phyloP scores from a whole-genome alignment of 2,888 invertebrate species.

The Phengaris alcon region DNA sequence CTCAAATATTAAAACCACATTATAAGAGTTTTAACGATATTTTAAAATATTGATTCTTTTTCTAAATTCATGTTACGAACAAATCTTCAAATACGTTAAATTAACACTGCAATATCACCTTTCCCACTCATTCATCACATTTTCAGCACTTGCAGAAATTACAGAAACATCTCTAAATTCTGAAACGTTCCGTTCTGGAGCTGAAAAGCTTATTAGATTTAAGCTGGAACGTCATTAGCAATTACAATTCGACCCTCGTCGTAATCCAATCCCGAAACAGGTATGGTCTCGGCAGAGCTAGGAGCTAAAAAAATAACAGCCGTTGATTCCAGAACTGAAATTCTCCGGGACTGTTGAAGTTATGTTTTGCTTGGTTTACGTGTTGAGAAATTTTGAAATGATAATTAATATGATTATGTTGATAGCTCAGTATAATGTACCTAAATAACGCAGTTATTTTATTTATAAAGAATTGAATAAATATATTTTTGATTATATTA shows the following conservation, averaged over 20 bases:
- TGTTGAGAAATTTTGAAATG: too few relatives aligned
- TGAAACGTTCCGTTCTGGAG: background rate
- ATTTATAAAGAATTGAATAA: too few relatives aligned
- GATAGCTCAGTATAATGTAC: too few relatives aligned
- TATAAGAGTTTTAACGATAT: too few relatives aligned
- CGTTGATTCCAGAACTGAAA: background rate
- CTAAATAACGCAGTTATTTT: too few relatives aligned
- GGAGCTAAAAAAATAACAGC: constrained; percentile 9
- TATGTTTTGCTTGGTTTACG: background rate
- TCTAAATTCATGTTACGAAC: too few relatives aligned
- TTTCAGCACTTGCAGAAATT: background rate
- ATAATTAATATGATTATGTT: too few relatives aligned
- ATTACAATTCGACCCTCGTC: constrained; percentile 25
- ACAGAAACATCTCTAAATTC: constrained; percentile 1
- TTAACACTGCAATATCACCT: background rate
- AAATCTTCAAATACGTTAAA: too few relatives aligned
- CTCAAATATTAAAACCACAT: too few relatives aligned
- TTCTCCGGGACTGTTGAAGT: background rate
- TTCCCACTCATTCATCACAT: background rate
- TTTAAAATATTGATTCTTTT: too few relatives aligned
- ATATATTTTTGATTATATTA: too few relatives aligned
- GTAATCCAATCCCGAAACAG: constrained; percentile 26
- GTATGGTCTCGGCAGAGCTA: constrained; percentile 21
- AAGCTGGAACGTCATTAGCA: constrained; percentile 26
- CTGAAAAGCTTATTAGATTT: constrained; percentile 25